A percentile compares a stretch with the other conserved stretches of the same genome.
These are phyloP conservation scores for Brachypterus glaber DNA, from an alignment of 2,888 invertebrate species.

Conservation along the genomic window DNA sequence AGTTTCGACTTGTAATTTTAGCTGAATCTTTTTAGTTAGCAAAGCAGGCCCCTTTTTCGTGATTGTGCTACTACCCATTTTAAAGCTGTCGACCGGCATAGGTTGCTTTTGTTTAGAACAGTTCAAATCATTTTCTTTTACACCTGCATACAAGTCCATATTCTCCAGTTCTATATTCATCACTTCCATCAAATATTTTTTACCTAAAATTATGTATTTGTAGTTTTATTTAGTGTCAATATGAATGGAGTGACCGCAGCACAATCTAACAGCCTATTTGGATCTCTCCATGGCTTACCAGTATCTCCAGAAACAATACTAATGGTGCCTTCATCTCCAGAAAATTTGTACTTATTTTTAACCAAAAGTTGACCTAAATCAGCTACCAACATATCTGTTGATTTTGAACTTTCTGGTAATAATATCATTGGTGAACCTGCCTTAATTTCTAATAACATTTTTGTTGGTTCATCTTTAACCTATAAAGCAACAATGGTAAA, in stretches of 20 bases:
- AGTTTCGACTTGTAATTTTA: conserved; percentile 71
- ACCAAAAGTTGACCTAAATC: conserved; percentile 72
- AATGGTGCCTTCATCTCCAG: conserved; percentile 48
- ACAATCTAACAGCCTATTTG: no score
- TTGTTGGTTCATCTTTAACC: conserved; percentile 35
- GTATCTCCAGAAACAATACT: conserved; percentile 41
- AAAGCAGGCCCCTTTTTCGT: conserved; percentile 55
- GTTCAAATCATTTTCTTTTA: conserved; percentile 28
- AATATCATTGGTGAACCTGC: conserved; percentile 76
- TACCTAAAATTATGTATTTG: conserved; percentile 29
- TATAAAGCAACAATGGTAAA: conserved; percentile 18
- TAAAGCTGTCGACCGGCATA: conserved; percentile 22
- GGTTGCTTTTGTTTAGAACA: conserved; percentile 21
- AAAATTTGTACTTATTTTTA: conserved; percentile 63
- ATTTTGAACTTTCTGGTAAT: conserved; percentile 74
- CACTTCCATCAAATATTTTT: conserved; percentile 60
- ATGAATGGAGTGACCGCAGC: no score
- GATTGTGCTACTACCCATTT: conserved; percentile 45
- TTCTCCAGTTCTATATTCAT: conserved; percentile 64
- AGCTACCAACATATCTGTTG: conserved; percentile 66
- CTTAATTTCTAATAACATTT: conserved; percentile 52
- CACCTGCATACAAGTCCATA: conserved; percentile 66
- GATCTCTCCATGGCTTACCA: conserved; percentile 16
- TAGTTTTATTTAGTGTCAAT: conserved; percentile 9
- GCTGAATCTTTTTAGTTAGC: conserved; percentile 71